Evolutionary conservation across 2,888 invertebrate species (phyloP).

Genomic region (Steromphala cineraria): DNA sequence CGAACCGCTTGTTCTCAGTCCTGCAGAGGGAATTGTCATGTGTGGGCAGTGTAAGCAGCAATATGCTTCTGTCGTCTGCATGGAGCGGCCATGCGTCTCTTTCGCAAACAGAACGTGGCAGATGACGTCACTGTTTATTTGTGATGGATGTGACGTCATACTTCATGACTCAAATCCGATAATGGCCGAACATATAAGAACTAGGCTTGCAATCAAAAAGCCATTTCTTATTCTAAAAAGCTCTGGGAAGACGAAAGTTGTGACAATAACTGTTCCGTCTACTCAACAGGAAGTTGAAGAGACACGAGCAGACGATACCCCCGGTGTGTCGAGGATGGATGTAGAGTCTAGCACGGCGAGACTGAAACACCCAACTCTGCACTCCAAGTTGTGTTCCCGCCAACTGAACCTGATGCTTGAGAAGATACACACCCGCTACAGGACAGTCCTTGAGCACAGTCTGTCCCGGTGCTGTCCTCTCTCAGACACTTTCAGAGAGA

Average conservation of each 20-base stretch:
- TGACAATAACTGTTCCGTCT: too few relatives aligned
- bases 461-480: background rate
- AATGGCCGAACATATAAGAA: background rate
- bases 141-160: background rate
- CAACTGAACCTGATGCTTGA: background rate
- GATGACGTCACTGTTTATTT: background rate
- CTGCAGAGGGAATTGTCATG: background rate
- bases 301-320: too few relatives aligned
- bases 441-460: background rate
- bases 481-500: background rate
- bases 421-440: background rate
- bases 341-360: background rate
- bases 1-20: background rate
- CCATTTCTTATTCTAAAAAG: too few relatives aligned
- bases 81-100: background rate
- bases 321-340: background rate
- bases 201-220: background rate
- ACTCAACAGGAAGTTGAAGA: too few relatives aligned
- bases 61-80: background rate
- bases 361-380: background rate
- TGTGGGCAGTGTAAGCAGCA: background rate
- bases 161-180: background rate
- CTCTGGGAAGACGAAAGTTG: too few relatives aligned
- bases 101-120: background rate
- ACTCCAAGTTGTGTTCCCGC: background rate